A percentile compares a stretch with the other conserved stretches of the same genome.
Conservation (phyloP, 2,113 vertebrate species). For the Leptosomus discolor region DNA sequence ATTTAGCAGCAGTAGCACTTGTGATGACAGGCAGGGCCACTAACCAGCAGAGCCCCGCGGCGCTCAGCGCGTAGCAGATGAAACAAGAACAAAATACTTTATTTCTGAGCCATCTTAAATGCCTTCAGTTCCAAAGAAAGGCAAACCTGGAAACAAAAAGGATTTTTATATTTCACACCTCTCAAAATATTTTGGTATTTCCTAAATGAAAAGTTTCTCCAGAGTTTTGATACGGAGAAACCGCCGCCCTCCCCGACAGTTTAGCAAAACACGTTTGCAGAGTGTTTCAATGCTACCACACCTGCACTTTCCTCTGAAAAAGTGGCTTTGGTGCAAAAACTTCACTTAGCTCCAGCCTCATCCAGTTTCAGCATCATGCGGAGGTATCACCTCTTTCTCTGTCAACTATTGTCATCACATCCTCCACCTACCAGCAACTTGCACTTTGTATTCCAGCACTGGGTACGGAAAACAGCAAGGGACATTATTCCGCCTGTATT, state of each 20-base stretch:
- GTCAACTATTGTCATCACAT: neutral
- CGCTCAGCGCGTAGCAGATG: neutral
- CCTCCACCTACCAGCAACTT: neutral
- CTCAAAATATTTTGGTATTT: neutral
- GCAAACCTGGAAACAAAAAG: neutral
- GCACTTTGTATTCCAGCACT: neutral
- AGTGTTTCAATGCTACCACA: neutral
- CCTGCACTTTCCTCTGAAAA: neutral
- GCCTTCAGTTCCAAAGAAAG: neutral
- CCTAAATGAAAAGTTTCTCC: neutral
- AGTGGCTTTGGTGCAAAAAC: neutral
- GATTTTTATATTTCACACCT: neutral
- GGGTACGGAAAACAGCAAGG: neutral
- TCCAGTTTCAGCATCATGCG: neutral
- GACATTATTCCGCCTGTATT: neutral
- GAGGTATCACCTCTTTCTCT: neutral
- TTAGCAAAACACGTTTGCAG: neutral
- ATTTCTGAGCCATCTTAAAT: neutral
- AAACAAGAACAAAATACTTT: neutral
- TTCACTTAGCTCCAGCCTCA: neutral
- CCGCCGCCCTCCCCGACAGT: no score
- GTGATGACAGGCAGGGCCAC: neutral
- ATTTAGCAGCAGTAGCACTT: neutral
- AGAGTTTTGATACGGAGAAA: neutral
- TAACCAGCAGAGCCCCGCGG: neutral